A percentile compares a stretch with the other conserved stretches of the same genome.
phyloP scores from a whole-genome alignment of 2,888 invertebrate genomes.

The Chymomyza caudatula region DNA sequence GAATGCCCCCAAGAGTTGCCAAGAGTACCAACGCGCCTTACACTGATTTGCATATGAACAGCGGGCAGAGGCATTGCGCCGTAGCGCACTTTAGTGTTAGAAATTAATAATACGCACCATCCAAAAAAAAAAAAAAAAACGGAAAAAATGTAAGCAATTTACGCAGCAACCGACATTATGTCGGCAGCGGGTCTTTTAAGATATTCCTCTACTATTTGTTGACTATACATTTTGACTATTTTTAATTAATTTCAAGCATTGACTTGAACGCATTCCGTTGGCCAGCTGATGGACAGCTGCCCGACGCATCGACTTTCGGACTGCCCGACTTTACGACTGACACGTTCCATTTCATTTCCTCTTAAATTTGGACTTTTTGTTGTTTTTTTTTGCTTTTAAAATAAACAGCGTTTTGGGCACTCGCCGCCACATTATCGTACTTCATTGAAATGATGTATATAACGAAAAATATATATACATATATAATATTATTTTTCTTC shows the following conservation, averaged over 20 bases:
- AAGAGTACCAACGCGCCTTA: background rate
- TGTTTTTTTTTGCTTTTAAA: constrained; percentile 11
- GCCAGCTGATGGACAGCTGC: constrained; percentile 27
- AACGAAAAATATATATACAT: background rate
- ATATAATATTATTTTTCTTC: constrained; percentile 4
- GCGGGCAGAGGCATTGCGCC: background rate
- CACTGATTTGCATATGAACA: background rate
- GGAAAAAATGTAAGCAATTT: constrained; percentile 22
- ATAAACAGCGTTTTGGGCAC: constrained; percentile 31
- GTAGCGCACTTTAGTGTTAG: background rate
- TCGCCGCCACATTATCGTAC: constrained; percentile 14
- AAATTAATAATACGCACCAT: background rate
- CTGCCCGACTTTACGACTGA: constrained; percentile 11
- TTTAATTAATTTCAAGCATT: constrained; percentile 60
- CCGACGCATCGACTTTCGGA: constrained; percentile 18
- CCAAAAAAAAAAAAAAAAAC: background rate
- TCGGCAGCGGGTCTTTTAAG: background rate
- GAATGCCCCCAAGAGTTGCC: constrained; percentile 20
- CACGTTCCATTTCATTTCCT: constrained; percentile 17
- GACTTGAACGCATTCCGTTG: constrained; percentile 32
- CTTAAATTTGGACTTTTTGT: constrained; percentile 27
- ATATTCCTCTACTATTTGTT: background rate
- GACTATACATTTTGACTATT: background rate
- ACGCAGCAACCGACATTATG: constrained; percentile 24
- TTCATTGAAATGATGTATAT: constrained; percentile 33